Percentiles rank a stretch among this genome's conserved stretches.
These are phyloP conservation scores for Arctocebus calabarensis DNA, from an alignment of 2,797 vertebrate species.

Conservation along the genomic window DNA sequence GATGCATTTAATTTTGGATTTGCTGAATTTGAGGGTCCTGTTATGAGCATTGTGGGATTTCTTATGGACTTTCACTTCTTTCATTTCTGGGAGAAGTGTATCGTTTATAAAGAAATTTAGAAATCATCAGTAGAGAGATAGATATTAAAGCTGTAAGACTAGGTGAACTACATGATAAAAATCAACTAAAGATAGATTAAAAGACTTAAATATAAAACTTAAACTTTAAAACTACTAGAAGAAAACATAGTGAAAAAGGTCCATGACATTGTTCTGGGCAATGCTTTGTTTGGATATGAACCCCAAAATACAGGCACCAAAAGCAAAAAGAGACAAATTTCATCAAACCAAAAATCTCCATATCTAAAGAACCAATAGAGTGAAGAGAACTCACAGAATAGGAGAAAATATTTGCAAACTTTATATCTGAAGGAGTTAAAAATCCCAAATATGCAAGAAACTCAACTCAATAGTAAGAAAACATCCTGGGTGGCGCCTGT, in stretches of 20 bases:
- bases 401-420: not conserved
- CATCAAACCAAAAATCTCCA: not conserved
- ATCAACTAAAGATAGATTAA: not conserved
- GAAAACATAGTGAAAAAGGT: not conserved
- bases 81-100: not conserved
- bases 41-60: not conserved
- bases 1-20: constrained; percentile 5
- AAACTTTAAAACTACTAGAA: not conserved
- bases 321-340: not conserved
- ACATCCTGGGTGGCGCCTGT: too few species aligned
- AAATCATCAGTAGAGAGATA: not conserved
- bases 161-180: not conserved
- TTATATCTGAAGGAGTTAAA: not conserved
- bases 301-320: not conserved
- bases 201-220: not conserved
- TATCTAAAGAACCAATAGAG: not conserved
- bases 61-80: not conserved
- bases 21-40: not conserved
- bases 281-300: not conserved
- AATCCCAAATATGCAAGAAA: too few species aligned
- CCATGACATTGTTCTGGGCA: not conserved
- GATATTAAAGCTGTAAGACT: constrained; percentile 15
- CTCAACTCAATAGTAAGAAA: too few species aligned
- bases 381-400: not conserved
- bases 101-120: constrained; percentile 41